These are phyloP conservation scores for Homalodisca vitripennis DNA, from an alignment of 1,140 invertebrate species.

Conservation along the genomic window DNA sequence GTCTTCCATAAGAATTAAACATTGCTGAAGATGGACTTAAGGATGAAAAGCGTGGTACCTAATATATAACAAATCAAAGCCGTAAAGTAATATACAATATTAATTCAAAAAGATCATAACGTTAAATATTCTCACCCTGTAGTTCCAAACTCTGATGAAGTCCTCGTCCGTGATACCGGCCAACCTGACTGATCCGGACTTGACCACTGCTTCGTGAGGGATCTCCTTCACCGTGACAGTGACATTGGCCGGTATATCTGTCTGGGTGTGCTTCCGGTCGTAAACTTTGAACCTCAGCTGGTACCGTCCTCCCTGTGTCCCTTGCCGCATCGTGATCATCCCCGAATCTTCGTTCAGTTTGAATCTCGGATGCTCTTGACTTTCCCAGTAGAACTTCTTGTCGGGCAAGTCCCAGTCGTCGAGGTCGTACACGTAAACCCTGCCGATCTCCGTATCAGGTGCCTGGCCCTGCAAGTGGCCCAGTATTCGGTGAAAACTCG, in stretches of 20 bases:
- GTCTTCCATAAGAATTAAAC: no score
- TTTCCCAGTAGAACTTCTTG: conserved; percentile 95
- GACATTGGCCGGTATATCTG: conserved; percentile 88
- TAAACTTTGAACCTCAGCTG: conserved; percentile 89
- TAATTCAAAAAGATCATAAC: neutral
- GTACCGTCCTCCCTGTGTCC: conserved; percentile 82
- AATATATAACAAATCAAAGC: neutral
- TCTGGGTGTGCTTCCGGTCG: conserved; percentile 83
- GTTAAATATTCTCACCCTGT: conserved; percentile 55
- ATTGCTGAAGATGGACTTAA: no score
- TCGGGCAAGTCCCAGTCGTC: conserved; percentile 98
- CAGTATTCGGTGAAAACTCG: no score
- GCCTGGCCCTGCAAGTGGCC: conserved; percentile 75
- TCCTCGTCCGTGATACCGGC: conserved; percentile 95
- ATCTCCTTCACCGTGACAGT: conserved; percentile 92
- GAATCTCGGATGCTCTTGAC: conserved; percentile 77
- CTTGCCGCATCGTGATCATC: conserved; percentile 92
- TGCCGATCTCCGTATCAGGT: conserved; percentile 89
- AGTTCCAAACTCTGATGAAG: conserved; percentile 93
- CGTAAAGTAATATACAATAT: neutral
- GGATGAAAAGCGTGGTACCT: no score
- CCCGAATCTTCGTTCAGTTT: conserved; percentile 88
- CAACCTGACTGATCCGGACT: conserved; percentile 91
- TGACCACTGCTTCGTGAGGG: conserved; percentile 91
- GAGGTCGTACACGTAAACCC: conserved; percentile 93